These are phyloP conservation scores for Lasioglossum villosulum DNA, from an alignment of 2,888 invertebrate species.

Conservation along the genomic window DNA sequence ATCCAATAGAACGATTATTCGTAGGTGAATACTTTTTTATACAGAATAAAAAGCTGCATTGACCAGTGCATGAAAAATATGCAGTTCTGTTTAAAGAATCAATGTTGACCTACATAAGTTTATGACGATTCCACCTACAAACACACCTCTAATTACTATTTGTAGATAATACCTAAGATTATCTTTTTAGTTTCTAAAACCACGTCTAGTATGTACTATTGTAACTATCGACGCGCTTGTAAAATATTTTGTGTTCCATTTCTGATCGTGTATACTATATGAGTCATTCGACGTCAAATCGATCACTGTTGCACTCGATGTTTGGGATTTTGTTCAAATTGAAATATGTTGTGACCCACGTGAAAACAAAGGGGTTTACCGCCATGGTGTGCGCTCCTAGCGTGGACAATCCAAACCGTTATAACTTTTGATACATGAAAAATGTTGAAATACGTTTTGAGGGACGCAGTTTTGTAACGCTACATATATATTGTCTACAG, in stretches of 20 bases:
- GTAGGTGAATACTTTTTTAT: too few species aligned
- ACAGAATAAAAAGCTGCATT: too few species aligned
- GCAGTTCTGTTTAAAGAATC: too few species aligned
- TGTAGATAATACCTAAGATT: not conserved
- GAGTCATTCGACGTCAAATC: slow-evolving; percentile 3
- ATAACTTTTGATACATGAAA: slow-evolving; percentile 1
- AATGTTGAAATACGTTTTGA: not conserved
- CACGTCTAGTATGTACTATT: not conserved
- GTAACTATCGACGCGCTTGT: not conserved
- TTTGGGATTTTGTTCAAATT: slow-evolving; percentile 4
- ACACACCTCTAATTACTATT: not conserved
- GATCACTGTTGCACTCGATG: slow-evolving; percentile 10
- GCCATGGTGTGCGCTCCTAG: not conserved
- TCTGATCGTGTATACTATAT: not conserved
- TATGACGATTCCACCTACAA: too few species aligned
- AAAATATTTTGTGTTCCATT: not conserved
- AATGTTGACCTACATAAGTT: too few species aligned
- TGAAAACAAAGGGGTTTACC: slow-evolving; percentile 2
- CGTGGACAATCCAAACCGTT: not conserved
- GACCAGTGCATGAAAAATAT: too few species aligned
- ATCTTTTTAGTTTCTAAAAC: not conserved
- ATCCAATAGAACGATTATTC: too few species aligned
- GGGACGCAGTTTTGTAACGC: not conserved
- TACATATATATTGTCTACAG: not conserved
- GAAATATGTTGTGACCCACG: slow-evolving; percentile 11